Evolutionary conservation across 2,797 vertebrate species (phyloP).

Genomic region (Oreortyx pictus): DNA sequence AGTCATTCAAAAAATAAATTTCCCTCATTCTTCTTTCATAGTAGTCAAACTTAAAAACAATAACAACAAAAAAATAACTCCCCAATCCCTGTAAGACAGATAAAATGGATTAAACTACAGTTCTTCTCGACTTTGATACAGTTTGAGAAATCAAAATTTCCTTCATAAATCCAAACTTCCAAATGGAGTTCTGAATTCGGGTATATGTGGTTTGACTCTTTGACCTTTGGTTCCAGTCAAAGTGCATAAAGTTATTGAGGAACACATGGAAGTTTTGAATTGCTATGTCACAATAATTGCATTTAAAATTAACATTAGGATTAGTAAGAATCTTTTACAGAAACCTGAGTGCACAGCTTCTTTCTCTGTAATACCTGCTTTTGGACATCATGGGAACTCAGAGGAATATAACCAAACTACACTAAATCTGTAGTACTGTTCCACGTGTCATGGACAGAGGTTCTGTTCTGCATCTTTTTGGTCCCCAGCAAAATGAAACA

Average conservation of each 20-base stretch:
- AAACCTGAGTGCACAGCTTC: neutral
- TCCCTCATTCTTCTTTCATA: neutral
- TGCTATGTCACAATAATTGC: neutral
- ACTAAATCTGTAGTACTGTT: neutral
- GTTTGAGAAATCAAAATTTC: neutral
- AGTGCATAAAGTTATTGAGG: neutral
- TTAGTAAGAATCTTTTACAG: neutral
- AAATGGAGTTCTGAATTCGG: neutral
- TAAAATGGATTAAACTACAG: neutral
- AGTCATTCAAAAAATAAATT: neutral
- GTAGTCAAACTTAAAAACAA: neutral
- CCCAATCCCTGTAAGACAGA: neutral
- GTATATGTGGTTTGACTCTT: neutral
- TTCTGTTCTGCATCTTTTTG: neutral
- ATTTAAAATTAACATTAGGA: neutral
- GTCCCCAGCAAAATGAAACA: neutral
- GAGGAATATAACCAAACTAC: neutral
- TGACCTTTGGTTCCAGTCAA: neutral
- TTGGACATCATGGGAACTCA: neutral
- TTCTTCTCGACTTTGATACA: neutral
- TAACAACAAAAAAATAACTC: neutral
- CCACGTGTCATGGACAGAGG: neutral
- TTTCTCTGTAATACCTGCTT: neutral
- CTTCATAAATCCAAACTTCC: neutral
- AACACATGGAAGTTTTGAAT: neutral